Base-by-base conservation (phyloP, 53 echinoderm and acorn worm species). In the Temnopleurus reevesii region DNA sequence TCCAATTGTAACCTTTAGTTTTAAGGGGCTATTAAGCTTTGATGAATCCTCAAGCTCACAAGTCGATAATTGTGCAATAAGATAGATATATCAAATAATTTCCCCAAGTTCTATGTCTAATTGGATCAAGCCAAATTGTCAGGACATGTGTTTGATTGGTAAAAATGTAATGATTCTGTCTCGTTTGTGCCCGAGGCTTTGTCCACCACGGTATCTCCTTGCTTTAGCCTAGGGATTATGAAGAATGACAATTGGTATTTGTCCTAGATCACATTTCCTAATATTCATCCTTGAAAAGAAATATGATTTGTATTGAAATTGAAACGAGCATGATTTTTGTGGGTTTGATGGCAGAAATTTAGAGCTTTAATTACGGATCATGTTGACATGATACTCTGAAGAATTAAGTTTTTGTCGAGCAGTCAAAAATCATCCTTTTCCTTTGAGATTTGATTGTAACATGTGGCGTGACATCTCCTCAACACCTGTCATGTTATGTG, bases 221-320 rank as follows among this genome's bases (percentile, higher is more conserved):
- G n/a, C n/a, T n/a, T 18, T 71, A 38, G 71, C 71, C 41, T 27
- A 8, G 71, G 71, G 71, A 71, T 43, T 71, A 0, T 41, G 21
- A 13, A 4, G 4, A 19, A 71, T n/a, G 41, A n/a, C n/a, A 41
- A 8, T 71, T 19, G 71, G 18, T 71, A 41, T 43, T n/a, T n/a
- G 38, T 41, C 21, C 0, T 71, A 71, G 71, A 71, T 71, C 41
- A 15, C 36, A 71, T 71, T 71, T 41, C 38, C 21, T n/a, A n/a
- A n/a, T n/a, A 41, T 21, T 71, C 5, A 38, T 5, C 6, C 71
- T 71, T 71, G 8, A 19, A 38, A 41, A 41, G 35, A 71, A 41
- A 41, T 71, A 71, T 71, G 71, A 41, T 71, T 71, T 4, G 29
- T 63, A 63, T 63, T 29, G 71, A 71, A 71, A 41, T 71, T 36